These are phyloP conservation scores for Larimichthys polyactis DNA, from an alignment of 2,113 vertebrate species.

Conservation along the genomic window DNA sequence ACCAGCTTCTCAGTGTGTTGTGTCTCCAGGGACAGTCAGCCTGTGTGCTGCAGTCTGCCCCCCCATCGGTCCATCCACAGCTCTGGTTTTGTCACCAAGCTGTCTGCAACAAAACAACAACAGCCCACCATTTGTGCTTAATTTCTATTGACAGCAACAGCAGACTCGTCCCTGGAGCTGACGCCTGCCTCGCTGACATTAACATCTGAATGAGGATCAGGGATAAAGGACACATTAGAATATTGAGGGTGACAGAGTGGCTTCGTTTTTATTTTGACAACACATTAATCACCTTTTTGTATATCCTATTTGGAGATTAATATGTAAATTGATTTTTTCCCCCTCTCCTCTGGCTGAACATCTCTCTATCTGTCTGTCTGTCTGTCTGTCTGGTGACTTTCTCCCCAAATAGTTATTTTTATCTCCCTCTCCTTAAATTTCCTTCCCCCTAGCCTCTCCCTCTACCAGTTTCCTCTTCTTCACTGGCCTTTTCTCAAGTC, in stretches of 20 bases:
- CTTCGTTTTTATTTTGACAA: slow-evolving; percentile 34
- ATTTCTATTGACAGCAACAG: slow-evolving; percentile 63
- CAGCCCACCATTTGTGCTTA: slow-evolving; percentile 19
- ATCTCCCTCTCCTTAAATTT: slow-evolving; percentile 62
- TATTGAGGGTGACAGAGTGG: neutral
- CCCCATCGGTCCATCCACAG: neutral
- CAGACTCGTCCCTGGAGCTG: slow-evolving; percentile 33
- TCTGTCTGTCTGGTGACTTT: neutral
- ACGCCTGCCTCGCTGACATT: slow-evolving; percentile 20
- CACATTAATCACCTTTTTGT: slow-evolving; percentile 25
- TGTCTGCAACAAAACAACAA: slow-evolving; percentile 39
- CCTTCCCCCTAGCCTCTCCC: slow-evolving; percentile 27
- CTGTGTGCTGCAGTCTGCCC: neutral
- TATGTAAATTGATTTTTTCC: slow-evolving; percentile 1
- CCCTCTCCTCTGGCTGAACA: slow-evolving; percentile 6
- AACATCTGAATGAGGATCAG: slow-evolving; percentile 38
- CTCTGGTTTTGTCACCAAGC: slow-evolving; percentile 27
- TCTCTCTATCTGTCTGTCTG: neutral
- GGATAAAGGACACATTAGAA: slow-evolving; percentile 12
- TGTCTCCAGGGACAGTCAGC: slow-evolving; percentile 7
- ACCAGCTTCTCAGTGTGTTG: neutral
- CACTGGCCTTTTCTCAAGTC: slow-evolving; percentile 30
- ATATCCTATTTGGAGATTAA: slow-evolving; percentile 11
- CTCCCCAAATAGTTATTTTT: slow-evolving; percentile 48
- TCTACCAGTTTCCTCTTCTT: slow-evolving; percentile 8